A percentile compares a stretch with the other conserved stretches of the same genome.
Evolutionary conservation across 2,113 vertebrate species (phyloP).

Genomic region (Oryzias melastigma): DNA sequence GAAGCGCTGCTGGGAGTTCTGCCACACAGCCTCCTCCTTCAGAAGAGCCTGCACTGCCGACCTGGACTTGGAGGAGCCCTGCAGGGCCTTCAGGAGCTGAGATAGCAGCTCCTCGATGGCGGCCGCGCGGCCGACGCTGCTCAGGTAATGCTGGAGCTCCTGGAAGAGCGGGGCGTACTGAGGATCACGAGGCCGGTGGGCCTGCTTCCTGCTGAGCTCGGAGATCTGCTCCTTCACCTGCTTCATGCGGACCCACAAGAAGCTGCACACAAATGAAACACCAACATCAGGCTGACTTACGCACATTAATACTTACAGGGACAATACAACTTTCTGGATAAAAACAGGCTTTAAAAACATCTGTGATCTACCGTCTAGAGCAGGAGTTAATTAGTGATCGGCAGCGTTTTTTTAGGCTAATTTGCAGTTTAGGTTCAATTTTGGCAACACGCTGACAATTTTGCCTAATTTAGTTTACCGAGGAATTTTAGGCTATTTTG

Average conservation of each 20-base stretch:
- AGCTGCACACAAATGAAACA: conserved; percentile 64
- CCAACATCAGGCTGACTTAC: neutral
- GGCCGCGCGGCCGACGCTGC: conserved; percentile 82
- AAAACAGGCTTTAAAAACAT: no score
- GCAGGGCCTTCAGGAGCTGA: conserved; percentile 81
- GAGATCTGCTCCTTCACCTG: conserved; percentile 83
- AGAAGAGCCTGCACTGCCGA: conserved; percentile 81
- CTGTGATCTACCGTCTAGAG: no score
- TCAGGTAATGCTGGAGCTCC: conserved; percentile 89
- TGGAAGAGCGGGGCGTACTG: conserved; percentile 85
- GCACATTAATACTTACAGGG: neutral
- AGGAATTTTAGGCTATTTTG: no score
- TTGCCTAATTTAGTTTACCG: no score
- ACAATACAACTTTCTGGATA: neutral
- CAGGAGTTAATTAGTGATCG: no score
- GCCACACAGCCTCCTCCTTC: conserved; percentile 93
- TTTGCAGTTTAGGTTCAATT: no score
- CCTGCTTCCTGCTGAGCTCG: conserved; percentile 88
- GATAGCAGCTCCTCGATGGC: conserved; percentile 85
- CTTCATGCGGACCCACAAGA: conserved; percentile 85
- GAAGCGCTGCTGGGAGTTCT: conserved; percentile 90
- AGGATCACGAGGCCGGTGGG: conserved; percentile 82
- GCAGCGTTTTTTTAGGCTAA: no score
- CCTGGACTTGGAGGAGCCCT: conserved; percentile 65
- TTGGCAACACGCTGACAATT: no score